Conservation (phyloP, 2,888 invertebrate species). For the Plusia festucae region DNA sequence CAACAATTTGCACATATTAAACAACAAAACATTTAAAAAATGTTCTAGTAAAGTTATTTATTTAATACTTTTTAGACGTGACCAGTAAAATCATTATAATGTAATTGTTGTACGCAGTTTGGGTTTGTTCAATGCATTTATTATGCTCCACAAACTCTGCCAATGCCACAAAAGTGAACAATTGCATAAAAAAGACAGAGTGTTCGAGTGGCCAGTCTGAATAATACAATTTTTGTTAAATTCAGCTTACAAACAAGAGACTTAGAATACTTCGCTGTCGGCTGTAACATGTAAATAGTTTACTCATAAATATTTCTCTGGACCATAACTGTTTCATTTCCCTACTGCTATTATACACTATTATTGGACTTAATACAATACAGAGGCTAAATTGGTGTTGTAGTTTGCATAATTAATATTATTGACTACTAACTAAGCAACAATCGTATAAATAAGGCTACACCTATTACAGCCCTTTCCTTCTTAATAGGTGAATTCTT, state of each 20-base stretch:
- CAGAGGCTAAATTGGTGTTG: conserved; percentile 25
- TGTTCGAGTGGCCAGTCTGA: background rate
- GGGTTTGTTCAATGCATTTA: background rate
- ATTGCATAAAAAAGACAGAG: background rate
- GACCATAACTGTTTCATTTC: background rate
- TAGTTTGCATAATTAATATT: conserved; percentile 21
- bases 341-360: conserved; percentile 3
- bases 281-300: conserved; percentile 5
- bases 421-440: conserved; percentile 54
- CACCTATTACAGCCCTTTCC: conserved; percentile 54
- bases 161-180: background rate
- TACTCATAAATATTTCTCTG: conserved; percentile 8
- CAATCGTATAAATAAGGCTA: conserved; percentile 58
- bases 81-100: too few relatives aligned
- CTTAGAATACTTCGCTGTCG: background rate
- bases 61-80: too few relatives aligned
- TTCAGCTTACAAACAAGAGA: background rate
- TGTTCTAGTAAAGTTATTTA: too few relatives aligned
- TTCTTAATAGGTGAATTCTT: conserved; percentile 33
- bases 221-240: background rate
- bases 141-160: background rate
- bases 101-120: background rate
- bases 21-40: too few relatives aligned
- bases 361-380: conserved; percentile 15
- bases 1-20: too few relatives aligned